A percentile compares a stretch with the other conserved stretches of the same genome.
Evolutionary conservation across 2,888 invertebrate species (phyloP).

Genomic region (Syritta pipiens): DNA sequence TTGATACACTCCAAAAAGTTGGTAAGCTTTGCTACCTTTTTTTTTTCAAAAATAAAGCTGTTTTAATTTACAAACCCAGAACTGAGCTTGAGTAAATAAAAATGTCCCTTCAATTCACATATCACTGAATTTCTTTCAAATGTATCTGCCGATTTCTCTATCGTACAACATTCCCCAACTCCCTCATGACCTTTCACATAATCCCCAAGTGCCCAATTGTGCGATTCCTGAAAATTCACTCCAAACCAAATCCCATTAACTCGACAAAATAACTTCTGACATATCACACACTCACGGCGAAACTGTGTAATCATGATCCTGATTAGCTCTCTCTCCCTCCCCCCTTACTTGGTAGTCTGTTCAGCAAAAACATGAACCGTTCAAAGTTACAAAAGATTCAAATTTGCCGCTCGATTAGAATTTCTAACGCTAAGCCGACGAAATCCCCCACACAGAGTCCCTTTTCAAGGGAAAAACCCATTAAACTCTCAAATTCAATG

Average conservation of each 20-base stretch:
- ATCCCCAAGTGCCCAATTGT: too few relatives aligned
- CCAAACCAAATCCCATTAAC: conserved; percentile 8
- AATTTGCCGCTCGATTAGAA: conserved; percentile 21
- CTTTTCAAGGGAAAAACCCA: conserved; percentile 6
- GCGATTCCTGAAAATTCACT: background rate
- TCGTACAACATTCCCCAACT: too few relatives aligned
- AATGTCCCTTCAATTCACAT: too few relatives aligned
- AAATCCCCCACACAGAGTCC: background rate
- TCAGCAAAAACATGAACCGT: background rate
- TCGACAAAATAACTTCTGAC: background rate
- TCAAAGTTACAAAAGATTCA: conserved; percentile 14
- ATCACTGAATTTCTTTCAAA: too few relatives aligned
- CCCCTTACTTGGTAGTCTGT: too few relatives aligned
- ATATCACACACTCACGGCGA: background rate
- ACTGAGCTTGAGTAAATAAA: too few relatives aligned
- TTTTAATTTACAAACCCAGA: too few relatives aligned
- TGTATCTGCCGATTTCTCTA: too few relatives aligned
- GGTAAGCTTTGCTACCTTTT: too few relatives aligned
- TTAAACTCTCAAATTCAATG: conserved; percentile 21
- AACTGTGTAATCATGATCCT: conserved; percentile 14
- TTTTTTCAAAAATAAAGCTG: too few relatives aligned
- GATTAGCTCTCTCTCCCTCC: conserved; percentile 3
- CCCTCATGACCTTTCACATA: too few relatives aligned
- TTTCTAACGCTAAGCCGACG: conserved; percentile 1
- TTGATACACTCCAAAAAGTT: too few relatives aligned